These are phyloP conservation scores for Campylomormyrus numenius DNA, from an alignment of 2,113 vertebrate genomes.

Conservation along the genomic window DNA sequence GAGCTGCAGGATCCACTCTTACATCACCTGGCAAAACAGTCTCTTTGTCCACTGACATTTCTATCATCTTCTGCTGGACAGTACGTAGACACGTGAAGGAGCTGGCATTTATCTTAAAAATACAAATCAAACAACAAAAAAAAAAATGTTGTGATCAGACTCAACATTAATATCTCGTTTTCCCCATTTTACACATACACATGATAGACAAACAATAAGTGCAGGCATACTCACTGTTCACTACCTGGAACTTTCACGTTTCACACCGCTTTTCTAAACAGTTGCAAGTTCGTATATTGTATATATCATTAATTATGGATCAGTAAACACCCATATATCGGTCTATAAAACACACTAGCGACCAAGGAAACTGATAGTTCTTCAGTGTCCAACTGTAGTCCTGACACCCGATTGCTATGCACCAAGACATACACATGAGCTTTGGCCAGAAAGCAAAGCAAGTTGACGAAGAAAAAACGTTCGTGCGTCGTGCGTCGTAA, in stretches of 20 bases:
- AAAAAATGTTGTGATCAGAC: neutral
- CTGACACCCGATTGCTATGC: neutral
- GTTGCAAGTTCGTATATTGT: neutral
- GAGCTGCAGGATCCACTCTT: constrained; percentile 34
- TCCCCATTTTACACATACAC: neutral
- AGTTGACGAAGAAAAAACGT: constrained; percentile 13
- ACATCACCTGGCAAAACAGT: constrained; percentile 50
- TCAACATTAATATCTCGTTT: neutral
- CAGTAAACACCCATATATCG: neutral
- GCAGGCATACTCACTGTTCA: neutral
- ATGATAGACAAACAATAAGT: neutral
- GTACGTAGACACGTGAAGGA: constrained; percentile 25
- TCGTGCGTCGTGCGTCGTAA: neutral
- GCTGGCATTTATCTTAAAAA: constrained; percentile 43
- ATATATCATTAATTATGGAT: neutral
- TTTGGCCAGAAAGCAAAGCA: constrained; percentile 1
- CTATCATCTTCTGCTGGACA: constrained; percentile 36
- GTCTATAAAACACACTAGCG: neutral
- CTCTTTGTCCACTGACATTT: constrained; percentile 65
- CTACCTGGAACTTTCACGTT: neutral
- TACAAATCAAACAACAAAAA: constrained; percentile 1
- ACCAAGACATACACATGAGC: neutral
- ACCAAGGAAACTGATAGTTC: neutral
- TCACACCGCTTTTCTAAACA: neutral
- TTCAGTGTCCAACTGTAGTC: neutral